Conservation (phyloP, 2,797 vertebrate genomes). For the Sebastes minor region DNA sequence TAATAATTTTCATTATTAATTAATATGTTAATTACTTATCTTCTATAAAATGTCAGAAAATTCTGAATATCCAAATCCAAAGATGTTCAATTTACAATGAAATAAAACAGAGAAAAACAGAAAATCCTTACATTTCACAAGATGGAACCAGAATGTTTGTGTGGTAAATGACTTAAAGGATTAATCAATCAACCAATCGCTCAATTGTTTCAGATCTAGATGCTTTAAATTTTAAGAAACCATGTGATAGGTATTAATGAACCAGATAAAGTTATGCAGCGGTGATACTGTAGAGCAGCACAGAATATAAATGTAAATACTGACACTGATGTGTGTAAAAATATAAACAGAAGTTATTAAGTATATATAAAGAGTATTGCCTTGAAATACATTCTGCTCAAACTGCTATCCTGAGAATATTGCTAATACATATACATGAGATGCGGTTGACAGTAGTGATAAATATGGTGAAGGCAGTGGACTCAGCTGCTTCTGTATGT, state of each 20-base stretch:
- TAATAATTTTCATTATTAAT: background rate
- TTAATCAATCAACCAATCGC: background rate
- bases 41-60: background rate
- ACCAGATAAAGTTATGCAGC: background rate
- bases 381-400: background rate
- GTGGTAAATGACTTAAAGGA: background rate
- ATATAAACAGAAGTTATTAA: background rate
- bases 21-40: background rate
- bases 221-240: background rate
- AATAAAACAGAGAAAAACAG: background rate
- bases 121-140: background rate
- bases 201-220: background rate
- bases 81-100: background rate
- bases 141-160: background rate
- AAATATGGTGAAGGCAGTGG: background rate
- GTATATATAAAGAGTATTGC: background rate
- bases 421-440: conserved; percentile 26
- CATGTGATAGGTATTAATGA: background rate
- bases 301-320: conserved; percentile 1
- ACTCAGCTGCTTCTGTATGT: background rate
- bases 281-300: background rate
- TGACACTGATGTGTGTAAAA: background rate
- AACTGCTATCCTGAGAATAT: conserved; percentile 10
- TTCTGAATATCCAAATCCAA: background rate
- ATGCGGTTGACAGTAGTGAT: background rate